Evolutionary conservation across 2,113 vertebrate species (phyloP).

Genomic region (Ictalurus furcatus): DNA sequence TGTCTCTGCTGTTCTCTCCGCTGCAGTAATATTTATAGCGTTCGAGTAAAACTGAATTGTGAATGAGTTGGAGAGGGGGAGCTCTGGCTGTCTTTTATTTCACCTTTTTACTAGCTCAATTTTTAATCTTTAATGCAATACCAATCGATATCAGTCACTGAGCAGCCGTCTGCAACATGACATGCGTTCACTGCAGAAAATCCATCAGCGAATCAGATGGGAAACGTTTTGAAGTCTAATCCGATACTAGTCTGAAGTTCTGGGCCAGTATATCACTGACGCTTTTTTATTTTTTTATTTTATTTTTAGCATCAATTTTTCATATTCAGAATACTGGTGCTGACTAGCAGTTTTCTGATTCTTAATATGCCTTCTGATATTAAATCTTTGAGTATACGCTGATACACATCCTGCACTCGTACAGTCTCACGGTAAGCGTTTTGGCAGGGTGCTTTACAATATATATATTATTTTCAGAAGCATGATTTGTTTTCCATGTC

Average conservation of each 20-base stretch:
- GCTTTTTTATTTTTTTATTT: not conserved
- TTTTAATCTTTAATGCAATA: constrained; percentile 21
- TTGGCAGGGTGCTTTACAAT: not conserved
- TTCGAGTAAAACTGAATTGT: not conserved
- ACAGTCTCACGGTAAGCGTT: too few relatives aligned
- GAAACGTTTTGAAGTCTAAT: not conserved
- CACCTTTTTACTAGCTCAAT: not conserved
- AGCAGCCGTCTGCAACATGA: not conserved
- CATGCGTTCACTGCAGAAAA: not conserved
- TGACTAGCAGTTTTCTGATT: not conserved
- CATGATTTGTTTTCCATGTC: not conserved
- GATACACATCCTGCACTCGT: not conserved
- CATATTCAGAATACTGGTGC: not conserved
- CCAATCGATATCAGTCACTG: not conserved
- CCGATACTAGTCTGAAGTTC: not conserved
- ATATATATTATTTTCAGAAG: not conserved
- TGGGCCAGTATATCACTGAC: not conserved
- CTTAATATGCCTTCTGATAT: not conserved
- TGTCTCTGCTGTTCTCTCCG: not conserved
- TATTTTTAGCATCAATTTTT: not conserved
- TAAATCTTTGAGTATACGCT: not conserved
- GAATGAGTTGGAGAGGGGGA: not conserved
- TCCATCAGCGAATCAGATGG: not conserved
- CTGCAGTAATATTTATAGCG: constrained; percentile 24
- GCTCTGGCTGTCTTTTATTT: constrained; percentile 9